These are phyloP conservation scores for Indicator maculatus DNA, from an alignment of 2,113 vertebrate species.

Conservation along the genomic window DNA sequence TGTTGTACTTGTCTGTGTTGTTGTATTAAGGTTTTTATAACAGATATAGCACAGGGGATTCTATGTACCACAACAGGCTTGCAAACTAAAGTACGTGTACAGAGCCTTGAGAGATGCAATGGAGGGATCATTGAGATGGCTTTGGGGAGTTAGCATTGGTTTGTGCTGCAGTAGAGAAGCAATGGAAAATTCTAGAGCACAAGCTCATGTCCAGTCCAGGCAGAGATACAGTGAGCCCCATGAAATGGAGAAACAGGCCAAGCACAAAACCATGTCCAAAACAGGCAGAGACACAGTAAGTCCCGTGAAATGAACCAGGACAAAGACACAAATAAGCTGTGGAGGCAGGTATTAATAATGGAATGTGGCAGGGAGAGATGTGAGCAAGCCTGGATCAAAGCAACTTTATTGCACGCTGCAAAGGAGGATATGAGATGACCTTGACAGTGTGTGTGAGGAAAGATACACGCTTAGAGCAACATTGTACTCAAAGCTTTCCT, in stretches of 20 bases:
- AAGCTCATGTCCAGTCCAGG: not conserved
- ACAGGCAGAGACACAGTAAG: not conserved
- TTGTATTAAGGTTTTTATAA: not conserved
- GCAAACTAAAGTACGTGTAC: not conserved
- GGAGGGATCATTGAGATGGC: not conserved
- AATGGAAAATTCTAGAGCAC: not conserved
- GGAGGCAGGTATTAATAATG: not conserved
- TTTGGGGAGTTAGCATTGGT: not conserved
- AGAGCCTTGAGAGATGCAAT: not conserved
- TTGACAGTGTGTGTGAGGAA: not conserved
- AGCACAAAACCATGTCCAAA: not conserved
- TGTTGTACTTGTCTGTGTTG: not conserved
- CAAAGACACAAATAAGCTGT: not conserved
- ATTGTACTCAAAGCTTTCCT: not conserved
- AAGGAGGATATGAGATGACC: not conserved
- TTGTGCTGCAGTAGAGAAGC: not conserved
- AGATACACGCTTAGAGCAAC: not conserved
- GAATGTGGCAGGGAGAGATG: not conserved
- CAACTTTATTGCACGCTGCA: not conserved
- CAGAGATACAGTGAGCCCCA: not conserved
- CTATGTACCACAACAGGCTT: not conserved
- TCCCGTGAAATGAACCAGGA: not conserved
- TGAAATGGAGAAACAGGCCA: not conserved
- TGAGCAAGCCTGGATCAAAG: not conserved
- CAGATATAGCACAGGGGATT: not conserved